Evolutionary conservation across 2,888 invertebrate species (phyloP).

Genomic region (Rhorus exstirpatorius): DNA sequence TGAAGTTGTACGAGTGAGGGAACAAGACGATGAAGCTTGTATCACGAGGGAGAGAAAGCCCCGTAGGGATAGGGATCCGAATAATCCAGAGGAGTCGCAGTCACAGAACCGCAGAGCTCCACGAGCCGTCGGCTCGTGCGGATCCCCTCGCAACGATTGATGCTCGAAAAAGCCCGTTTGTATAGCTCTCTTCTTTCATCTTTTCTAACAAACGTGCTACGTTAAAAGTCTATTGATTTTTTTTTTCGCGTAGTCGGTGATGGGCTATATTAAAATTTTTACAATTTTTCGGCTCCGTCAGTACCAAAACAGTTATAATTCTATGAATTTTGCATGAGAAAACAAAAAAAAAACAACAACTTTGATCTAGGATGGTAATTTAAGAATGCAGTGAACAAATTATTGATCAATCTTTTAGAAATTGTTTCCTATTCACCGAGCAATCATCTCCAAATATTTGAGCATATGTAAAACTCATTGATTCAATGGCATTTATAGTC

Average conservation of each 20-base stretch:
- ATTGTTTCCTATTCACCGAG: not conserved
- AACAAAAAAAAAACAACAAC: not conserved
- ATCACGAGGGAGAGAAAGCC: constrained; percentile 76
- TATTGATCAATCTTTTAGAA: not conserved
- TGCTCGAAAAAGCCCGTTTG: constrained; percentile 31
- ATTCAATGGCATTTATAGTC: too few species aligned
- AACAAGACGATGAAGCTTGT: constrained; percentile 64
- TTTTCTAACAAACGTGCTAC: constrained; percentile 37
- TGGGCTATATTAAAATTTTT: not conserved
- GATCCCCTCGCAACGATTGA: constrained; percentile 70
- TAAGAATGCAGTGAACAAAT: not conserved
- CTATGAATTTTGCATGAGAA: not conserved
- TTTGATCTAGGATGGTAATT: not conserved
- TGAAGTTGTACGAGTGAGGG: constrained; percentile 73
- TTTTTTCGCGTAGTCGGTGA: not conserved
- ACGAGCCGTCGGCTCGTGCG: constrained; percentile 84
- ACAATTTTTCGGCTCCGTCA: not conserved
- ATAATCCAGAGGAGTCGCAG: constrained; percentile 81
- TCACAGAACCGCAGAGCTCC: constrained; percentile 80
- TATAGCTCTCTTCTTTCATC: constrained; percentile 27
- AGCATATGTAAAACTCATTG: too few species aligned
- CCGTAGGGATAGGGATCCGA: constrained; percentile 82
- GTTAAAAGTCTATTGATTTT: constrained; percentile 27
- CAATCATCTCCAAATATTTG: too few species aligned
- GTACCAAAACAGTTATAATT: not conserved